Evolutionary conservation across 2,113 vertebrate species (phyloP), one percentile per base, ranked within the genome.

Genomic region (Pontoporia blainvillei): DNA sequence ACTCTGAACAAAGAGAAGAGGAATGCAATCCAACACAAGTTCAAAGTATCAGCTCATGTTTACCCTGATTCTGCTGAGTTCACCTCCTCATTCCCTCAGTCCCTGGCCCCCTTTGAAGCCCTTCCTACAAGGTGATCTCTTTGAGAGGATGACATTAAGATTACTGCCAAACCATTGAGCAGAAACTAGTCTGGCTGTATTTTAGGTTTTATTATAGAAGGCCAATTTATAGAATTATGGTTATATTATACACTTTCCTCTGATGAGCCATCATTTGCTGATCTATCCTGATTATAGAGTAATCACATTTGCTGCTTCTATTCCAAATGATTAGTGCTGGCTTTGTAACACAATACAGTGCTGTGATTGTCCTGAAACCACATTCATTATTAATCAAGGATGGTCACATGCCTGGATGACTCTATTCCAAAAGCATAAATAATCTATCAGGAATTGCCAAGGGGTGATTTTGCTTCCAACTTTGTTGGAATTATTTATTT

Each of bases 401-500:
- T 14, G n/a, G 79, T 71, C 57, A 36, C 67, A 66, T 66, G 78
- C 84, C 39, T 86, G 54, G n/a, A 91, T 90, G 67, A 81, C 89
- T 95, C n/a, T 89, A 73, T 97, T 95, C 41, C 78, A 91, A 91
- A 88, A 96, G 86, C 39, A 95, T 39, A 92, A 93, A 76, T 94
- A 67, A 89, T 96, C 89, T 79, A 91, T 83, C 49, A 86, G 73
- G 72, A 96, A 89, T 94, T 57, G 71, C 84, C 87, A 73, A 36
- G 31, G 69, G 46, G n/a, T 85, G 75, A 78, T 64, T 87, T 94
- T 90, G 79, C 46, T 96, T 96, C 79, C 59, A 88, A 54, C 27
- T 79, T 57, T 94, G 39, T 90, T 95, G 44, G 76, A 95, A 79
- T 83, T 82, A 88, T 84, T 87, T 91, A 93, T 83, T 97, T 94